Base-by-base conservation (phyloP, 2,888 invertebrate genomes). In the Campoplex nolae region DNA sequence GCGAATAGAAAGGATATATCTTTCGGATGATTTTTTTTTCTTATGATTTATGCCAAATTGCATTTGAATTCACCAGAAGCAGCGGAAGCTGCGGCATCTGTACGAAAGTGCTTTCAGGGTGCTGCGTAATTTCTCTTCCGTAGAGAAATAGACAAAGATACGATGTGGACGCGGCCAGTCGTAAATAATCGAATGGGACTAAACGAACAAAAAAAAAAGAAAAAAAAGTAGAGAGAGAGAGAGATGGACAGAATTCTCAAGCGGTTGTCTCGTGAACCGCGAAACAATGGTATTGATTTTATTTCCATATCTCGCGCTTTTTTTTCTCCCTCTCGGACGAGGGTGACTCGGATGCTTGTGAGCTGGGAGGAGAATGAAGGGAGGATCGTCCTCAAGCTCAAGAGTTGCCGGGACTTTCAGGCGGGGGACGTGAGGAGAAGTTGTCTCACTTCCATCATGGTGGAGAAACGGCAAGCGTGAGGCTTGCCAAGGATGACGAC, bases 241-340 rank as follows among this genome's bases (percentile, higher is more conserved):
- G 1, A 48, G 11, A 58, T 23, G 73, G 9, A 71, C 54, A 38
- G 51, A 70, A 74, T 70, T 35, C 51, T 67, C 73, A 75, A 62
- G 81, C 86, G 85, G 84, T 88, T 87, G 83, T 88, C 84, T 78
- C 85, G 85, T 85, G 90, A 93, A 93, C 93, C 93, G 92, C 93
- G 93, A 94, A 94, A 94, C 94, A 94, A 94, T 93, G 88, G 91
- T 94, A 94, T 94, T 92, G 94, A 94, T 94, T 94, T 94, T 93
- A 94, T 94, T 94, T 94, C 92, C 93, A 94, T 94, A 94, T 92
- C 86, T 87, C 91, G 91, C 88, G 87, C 88, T 82, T 79, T 88
- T 81, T 23, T 74, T 85, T 83, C 71, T 84, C 83, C 79, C 85
- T 83, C 88, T 87, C 85, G 87, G 51, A 84, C 86, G 85, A 88